A percentile compares a stretch with the other conserved stretches of the same genome.
Evolutionary conservation across 2,113 vertebrate species (phyloP).

Genomic region (Siniperca knerii): DNA sequence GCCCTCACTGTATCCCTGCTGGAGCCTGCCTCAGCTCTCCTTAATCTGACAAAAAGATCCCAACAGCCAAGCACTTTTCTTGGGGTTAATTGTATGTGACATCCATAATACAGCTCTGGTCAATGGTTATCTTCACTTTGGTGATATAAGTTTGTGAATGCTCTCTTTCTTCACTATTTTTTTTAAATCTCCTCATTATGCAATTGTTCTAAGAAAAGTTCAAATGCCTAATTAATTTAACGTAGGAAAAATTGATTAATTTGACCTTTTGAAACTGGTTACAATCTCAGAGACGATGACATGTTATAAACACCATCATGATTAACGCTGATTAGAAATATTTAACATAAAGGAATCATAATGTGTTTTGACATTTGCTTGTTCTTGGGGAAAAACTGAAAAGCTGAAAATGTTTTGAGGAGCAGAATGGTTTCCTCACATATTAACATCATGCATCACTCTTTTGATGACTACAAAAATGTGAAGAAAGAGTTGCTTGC

Average conservation of each 20-base stretch:
- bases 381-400: background rate
- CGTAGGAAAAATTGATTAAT: slow-evolving; percentile 56
- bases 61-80: slow-evolving; percentile 55
- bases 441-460: background rate
- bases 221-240: slow-evolving; percentile 61
- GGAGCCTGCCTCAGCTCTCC: slow-evolving; percentile 35
- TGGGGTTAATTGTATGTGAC: slow-evolving; percentile 76
- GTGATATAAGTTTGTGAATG: slow-evolving; percentile 12
- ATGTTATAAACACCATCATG: slow-evolving; percentile 31
- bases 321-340: slow-evolving; percentile 56
- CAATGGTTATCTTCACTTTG: slow-evolving; percentile 42
- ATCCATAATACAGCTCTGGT: slow-evolving; percentile 54
- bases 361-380: slow-evolving; percentile 29
- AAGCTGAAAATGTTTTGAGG: background rate
- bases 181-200: slow-evolving; percentile 3
- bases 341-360: slow-evolving; percentile 25
- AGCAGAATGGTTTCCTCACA: background rate
- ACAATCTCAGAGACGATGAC: slow-evolving; percentile 19
- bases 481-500: background rate
- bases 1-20: slow-evolving; percentile 48
- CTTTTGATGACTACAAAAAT: background rate
- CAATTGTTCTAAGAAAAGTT: slow-evolving; percentile 48
- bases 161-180: background rate
- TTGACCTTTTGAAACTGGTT: slow-evolving; percentile 57
- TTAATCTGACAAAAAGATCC: slow-evolving; percentile 66